phyloP scores from a whole-genome alignment of 2,797 vertebrate genomes.

The Pangasius macronema region DNA sequence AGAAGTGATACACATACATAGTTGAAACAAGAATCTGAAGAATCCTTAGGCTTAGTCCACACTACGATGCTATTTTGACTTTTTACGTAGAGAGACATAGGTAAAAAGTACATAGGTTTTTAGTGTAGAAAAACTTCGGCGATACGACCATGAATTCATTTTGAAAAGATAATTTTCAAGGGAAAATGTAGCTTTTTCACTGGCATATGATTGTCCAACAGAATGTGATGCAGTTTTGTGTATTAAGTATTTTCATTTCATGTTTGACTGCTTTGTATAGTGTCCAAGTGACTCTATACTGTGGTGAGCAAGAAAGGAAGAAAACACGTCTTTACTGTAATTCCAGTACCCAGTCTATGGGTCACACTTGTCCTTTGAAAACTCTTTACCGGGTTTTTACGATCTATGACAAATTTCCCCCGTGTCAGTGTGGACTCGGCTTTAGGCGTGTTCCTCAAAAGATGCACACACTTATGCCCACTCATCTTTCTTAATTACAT shows the following conservation, averaged over 20 bases:
- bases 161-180: neutral
- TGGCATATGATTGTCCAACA: neutral
- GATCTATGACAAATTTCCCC: neutral
- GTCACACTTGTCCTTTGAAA: too few species aligned
- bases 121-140: too few species aligned
- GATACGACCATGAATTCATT: neutral
- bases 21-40: neutral
- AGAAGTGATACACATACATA: neutral
- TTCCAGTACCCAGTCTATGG: too few species aligned
- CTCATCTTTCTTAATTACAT: constrained; percentile 8
- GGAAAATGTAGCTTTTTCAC: neutral
- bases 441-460: constrained; percentile 11
- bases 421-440: too few species aligned
- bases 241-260: neutral
- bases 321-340: too few species aligned
- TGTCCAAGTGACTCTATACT: neutral
- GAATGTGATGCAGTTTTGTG: neutral
- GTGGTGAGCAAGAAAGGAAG: neutral
- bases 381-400: too few species aligned
- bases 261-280: neutral
- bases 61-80: too few species aligned
- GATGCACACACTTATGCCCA: neutral
- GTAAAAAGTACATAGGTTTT: too few species aligned
- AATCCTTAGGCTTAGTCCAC: neutral
- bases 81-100: too few species aligned